These are phyloP conservation scores for Euphonia xanthogaster DNA, from an alignment of 2,797 vertebrate genomes.

Conservation along the genomic window DNA sequence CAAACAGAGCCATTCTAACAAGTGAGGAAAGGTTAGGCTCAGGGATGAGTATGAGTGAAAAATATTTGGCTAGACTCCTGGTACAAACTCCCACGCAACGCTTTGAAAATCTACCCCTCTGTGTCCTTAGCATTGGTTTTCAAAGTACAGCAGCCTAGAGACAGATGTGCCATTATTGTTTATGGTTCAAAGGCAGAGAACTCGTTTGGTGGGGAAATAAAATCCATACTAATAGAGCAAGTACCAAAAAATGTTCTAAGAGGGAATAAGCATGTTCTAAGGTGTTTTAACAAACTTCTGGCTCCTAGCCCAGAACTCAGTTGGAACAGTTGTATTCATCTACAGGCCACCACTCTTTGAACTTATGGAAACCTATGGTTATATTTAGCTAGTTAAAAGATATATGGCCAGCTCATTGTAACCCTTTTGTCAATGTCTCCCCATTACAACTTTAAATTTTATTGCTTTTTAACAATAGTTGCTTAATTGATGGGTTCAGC, in stretches of 20 bases:
- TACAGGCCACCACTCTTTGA: slow-evolving; percentile 69
- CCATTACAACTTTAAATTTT: slow-evolving; percentile 67
- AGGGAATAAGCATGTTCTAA: slow-evolving; percentile 62
- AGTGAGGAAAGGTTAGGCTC: slow-evolving; percentile 8
- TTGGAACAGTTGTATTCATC: slow-evolving; percentile 58
- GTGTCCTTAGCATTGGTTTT: slow-evolving; percentile 46
- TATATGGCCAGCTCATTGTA: slow-evolving; percentile 31
- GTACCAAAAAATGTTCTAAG: slow-evolving; percentile 61
- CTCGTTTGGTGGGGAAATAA: slow-evolving; percentile 60
- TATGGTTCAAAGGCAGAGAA: slow-evolving; percentile 65
- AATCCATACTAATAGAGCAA: slow-evolving; percentile 59
- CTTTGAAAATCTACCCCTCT: slow-evolving; percentile 39
- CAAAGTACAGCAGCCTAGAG: slow-evolving; percentile 49
- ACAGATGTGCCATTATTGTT: slow-evolving; percentile 54
- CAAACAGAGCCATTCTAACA: background rate
- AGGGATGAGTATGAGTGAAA: slow-evolving; percentile 48
- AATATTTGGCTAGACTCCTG: slow-evolving; percentile 50
- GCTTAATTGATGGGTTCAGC: slow-evolving; percentile 51
- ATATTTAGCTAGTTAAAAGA: slow-evolving; percentile 69
- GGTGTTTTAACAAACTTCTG: slow-evolving; percentile 52
- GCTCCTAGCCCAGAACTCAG: slow-evolving; percentile 41
- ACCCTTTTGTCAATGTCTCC: slow-evolving; percentile 53
- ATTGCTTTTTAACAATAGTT: slow-evolving; percentile 62
- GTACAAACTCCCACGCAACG: slow-evolving; percentile 36
- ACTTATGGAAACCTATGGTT: slow-evolving; percentile 66